phyloP scores from a whole-genome alignment of 2,888 invertebrate genomes.

The Caenorhabditis virilis region DNA sequence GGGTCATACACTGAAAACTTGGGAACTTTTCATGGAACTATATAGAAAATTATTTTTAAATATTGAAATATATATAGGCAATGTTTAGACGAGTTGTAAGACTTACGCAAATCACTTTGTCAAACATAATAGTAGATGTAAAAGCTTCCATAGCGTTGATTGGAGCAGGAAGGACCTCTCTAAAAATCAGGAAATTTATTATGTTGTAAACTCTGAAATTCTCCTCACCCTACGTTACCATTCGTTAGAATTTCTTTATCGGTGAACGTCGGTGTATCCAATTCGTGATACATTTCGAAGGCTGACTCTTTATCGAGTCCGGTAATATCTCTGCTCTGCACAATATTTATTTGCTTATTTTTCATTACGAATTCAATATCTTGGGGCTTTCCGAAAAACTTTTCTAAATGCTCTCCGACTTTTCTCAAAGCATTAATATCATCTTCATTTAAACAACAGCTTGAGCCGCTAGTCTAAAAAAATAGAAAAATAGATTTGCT shows the following conservation, averaged over 20 bases:
- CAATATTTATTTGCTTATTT: slow-evolving; percentile 71
- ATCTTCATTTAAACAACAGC: slow-evolving; percentile 37
- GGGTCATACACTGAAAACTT: slow-evolving; percentile 31
- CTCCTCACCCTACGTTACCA: slow-evolving; percentile 79
- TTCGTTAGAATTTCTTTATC: slow-evolving; percentile 77
- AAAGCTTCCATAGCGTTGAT: slow-evolving; percentile 35
- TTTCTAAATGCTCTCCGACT: slow-evolving; percentile 76
- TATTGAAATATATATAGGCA: no score
- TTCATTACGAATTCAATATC: slow-evolving; percentile 83
- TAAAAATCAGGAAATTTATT: slow-evolving; percentile 56
- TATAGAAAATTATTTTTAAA: no score
- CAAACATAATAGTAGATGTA: slow-evolving; percentile 20
- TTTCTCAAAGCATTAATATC: slow-evolving; percentile 71
- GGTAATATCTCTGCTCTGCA: slow-evolving; percentile 63
- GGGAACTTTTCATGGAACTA: no score
- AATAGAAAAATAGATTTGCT: no score
- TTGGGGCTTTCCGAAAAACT: slow-evolving; percentile 76
- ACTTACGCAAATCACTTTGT: slow-evolving; percentile 35
- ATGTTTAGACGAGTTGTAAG: no score
- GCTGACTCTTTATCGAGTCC: slow-evolving; percentile 77
- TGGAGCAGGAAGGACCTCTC: slow-evolving; percentile 72
- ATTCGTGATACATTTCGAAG: slow-evolving; percentile 81
- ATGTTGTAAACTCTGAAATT: neutral
- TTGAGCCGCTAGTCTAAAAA: no score
- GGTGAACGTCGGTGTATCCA: slow-evolving; percentile 77